Evolutionary conservation across 2,888 invertebrate genomes (phyloP).

Genomic region (Eilema depressum): DNA sequence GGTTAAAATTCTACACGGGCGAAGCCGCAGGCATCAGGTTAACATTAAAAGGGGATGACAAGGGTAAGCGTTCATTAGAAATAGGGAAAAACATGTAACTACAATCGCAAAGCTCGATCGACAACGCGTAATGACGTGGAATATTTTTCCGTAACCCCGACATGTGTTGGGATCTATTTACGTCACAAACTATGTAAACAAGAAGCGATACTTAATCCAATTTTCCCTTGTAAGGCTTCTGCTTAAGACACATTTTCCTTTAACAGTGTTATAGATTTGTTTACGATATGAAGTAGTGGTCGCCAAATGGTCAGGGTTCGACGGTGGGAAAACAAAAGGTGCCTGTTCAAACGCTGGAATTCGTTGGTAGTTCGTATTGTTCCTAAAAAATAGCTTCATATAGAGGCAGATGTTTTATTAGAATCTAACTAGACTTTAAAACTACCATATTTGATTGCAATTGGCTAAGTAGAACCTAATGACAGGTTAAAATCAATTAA

Average conservation of each 20-base stretch:
- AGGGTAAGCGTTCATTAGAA: neutral
- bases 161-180: constrained; percentile 5
- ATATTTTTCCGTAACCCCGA: neutral
- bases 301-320: neutral
- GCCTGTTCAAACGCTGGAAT: too few species aligned
- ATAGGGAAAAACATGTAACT: too few species aligned
- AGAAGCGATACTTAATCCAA: neutral
- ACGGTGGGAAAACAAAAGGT: neutral
- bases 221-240: neutral
- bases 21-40: too few species aligned
- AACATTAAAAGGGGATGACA: too few species aligned
- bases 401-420: too few species aligned
- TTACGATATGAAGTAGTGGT: neutral
- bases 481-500: too few species aligned
- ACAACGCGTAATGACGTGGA: neutral
- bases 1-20: too few species aligned
- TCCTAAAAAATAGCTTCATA: too few species aligned
- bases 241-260: neutral
- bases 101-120: neutral
- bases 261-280: neutral
- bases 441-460: too few species aligned
- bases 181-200: neutral
- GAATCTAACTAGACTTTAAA: too few species aligned
- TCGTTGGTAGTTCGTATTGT: too few species aligned
- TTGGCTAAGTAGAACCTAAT: too few species aligned